Percentiles rank a stretch among this genome's conserved stretches.
Evolutionary conservation across 2,888 invertebrate genomes (phyloP).

Genomic region (Ligdia adustata): DNA sequence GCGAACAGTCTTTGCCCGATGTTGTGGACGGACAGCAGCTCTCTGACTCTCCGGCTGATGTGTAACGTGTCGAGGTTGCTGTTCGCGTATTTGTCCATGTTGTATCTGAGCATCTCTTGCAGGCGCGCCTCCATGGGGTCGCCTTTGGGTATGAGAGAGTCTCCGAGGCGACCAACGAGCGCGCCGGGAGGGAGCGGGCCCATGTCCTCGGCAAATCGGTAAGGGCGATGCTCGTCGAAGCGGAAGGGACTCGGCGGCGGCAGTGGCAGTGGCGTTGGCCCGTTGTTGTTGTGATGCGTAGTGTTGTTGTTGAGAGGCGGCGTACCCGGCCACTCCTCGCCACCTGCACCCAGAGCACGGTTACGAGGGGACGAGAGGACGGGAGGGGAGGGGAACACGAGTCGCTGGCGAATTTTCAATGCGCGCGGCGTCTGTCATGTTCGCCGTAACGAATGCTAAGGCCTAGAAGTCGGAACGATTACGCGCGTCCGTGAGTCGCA

Average conservation of each 20-base stretch:
- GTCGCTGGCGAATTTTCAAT: slow-evolving; percentile 61
- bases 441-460: slow-evolving; percentile 59
- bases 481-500: slow-evolving; percentile 73
- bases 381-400: slow-evolving; percentile 61
- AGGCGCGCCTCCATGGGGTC: slow-evolving; percentile 97
- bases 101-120: slow-evolving; percentile 96
- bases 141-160: slow-evolving; percentile 95
- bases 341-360: slow-evolving; percentile 80
- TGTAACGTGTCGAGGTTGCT: slow-evolving; percentile 97
- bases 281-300: slow-evolving; percentile 82
- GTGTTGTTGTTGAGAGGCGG: slow-evolving; percentile 83
- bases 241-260: slow-evolving; percentile 87
- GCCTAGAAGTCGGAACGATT: slow-evolving; percentile 58
- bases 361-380: slow-evolving; percentile 85
- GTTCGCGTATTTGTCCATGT: slow-evolving; percentile 97
- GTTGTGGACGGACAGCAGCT: slow-evolving; percentile 97
- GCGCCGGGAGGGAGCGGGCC: slow-evolving; percentile 90
- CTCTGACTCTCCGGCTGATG: slow-evolving; percentile 96
- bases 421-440: slow-evolving; percentile 61
- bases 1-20: slow-evolving; percentile 99
- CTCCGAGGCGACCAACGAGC: slow-evolving; percentile 93
- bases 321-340: slow-evolving; percentile 78
- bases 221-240: slow-evolving; percentile 92
- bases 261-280: slow-evolving; percentile 73
- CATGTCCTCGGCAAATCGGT: slow-evolving; percentile 93